Percentiles rank a stretch among this genome's conserved stretches.
Evolutionary conservation across 2,113 vertebrate genomes (phyloP).

Genomic region (Oenanthe melanoleuca): DNA sequence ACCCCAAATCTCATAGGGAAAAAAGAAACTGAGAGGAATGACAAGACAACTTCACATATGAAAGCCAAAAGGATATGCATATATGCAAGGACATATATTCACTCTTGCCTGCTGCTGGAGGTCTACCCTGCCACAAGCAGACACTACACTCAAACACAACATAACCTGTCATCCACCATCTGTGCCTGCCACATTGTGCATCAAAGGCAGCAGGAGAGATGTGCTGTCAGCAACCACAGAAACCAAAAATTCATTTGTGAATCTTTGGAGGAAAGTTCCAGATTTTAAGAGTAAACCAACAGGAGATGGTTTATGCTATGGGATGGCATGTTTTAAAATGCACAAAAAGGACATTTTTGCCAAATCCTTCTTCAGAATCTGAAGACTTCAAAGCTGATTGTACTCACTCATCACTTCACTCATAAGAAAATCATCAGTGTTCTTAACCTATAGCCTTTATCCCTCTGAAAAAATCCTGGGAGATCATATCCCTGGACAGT

Average conservation of each 20-base stretch:
- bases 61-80: not conserved
- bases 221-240: not conserved
- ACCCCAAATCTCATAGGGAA: not conserved
- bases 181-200: not conserved
- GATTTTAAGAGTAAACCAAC: not conserved
- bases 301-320: not conserved
- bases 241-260: not conserved
- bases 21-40: not conserved
- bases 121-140: not conserved
- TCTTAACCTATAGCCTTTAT: not conserved
- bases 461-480: not conserved
- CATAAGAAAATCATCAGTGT: not conserved
- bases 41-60: not conserved
- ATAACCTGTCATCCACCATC: not conserved
- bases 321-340: rapidly evolving
- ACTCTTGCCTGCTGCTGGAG: not conserved
- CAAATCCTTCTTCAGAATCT: not conserved
- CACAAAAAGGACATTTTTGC: not conserved
- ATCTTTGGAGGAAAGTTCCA: not conserved
- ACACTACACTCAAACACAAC: not conserved
- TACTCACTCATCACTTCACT: not conserved
- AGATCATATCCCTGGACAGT: not conserved
- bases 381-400: not conserved
- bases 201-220: not conserved
- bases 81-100: not conserved